phyloP scores from a whole-genome alignment of 2,888 invertebrate genomes.

The Cephus pulcher region DNA sequence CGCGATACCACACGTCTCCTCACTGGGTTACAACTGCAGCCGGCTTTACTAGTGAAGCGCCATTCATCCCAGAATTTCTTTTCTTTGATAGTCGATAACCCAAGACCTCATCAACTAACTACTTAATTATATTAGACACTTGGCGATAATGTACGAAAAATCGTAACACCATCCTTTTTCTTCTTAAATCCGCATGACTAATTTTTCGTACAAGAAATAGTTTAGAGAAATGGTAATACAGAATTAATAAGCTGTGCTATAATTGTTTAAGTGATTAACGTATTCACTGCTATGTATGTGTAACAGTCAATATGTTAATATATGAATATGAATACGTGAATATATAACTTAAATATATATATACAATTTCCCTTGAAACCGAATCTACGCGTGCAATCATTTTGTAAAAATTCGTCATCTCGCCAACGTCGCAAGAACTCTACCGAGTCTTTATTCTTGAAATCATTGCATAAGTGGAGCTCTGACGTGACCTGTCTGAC shows the following conservation, averaged over 20 bases:
- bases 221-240: background rate
- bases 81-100: conserved; percentile 44
- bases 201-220: background rate
- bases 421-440: background rate
- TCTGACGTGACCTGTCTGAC: background rate
- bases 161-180: background rate
- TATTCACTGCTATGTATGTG: background rate
- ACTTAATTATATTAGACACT: conserved; percentile 31
- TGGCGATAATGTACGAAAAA: background rate
- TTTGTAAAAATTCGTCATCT: background rate
- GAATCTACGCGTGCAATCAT: background rate
- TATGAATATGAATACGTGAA: too few relatives aligned
- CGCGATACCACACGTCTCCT: conserved; percentile 37
- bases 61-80: conserved; percentile 48
- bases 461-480: background rate
- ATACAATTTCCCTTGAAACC: background rate
- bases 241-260: background rate
- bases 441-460: background rate
- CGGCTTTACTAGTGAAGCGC: conserved; percentile 39
- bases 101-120: conserved; percentile 34
- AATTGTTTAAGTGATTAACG: background rate
- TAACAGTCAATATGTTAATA: too few relatives aligned
- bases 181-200: background rate
- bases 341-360: background rate
- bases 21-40: conserved; percentile 52